These are phyloP conservation scores for Drosophila anomalata DNA, from an alignment of 2,888 invertebrate genomes.

Conservation along the genomic window DNA sequence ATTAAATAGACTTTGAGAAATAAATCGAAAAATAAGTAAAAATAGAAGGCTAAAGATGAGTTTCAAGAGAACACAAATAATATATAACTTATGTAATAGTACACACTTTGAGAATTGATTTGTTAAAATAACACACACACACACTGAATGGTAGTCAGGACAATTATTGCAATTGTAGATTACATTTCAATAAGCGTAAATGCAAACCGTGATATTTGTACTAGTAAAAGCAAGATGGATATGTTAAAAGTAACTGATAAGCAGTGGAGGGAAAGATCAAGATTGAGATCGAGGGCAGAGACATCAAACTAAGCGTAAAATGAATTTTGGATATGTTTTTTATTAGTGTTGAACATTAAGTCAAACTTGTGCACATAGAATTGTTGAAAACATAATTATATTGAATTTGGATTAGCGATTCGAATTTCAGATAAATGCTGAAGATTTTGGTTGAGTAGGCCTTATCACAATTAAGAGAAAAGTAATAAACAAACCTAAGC, in stretches of 20 bases:
- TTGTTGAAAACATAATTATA: conserved; percentile 68
- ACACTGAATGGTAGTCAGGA: conserved; percentile 31
- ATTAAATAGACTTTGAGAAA: conserved; percentile 34
- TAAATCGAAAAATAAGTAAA: conserved; percentile 16
- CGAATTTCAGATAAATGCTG: conserved; percentile 26
- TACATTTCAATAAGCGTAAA: conserved; percentile 57
- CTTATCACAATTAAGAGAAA: conserved; percentile 30
- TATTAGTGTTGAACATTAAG: conserved; percentile 75
- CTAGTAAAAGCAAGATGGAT: conserved; percentile 72
- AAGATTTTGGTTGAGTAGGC: conserved; percentile 50
- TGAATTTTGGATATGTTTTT: conserved; percentile 76
- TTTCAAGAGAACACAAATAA: conserved; percentile 28
- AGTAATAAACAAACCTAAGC: not conserved
- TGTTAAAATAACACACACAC: conserved; percentile 16
- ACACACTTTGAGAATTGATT: conserved; percentile 32
- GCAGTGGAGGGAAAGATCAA: conserved; percentile 24
- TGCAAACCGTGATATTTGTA: conserved; percentile 82
- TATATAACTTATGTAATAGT: conserved; percentile 25
- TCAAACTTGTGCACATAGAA: conserved; percentile 78
- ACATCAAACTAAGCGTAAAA: conserved; percentile 36
- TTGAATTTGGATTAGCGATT: conserved; percentile 12
- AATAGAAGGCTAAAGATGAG: conserved; percentile 29
- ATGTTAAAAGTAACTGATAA: conserved; percentile 45
- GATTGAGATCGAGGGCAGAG: conserved; percentile 38
- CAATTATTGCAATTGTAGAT: conserved; percentile 45